Conservation (phyloP, 2,888 invertebrate genomes). For the Crocallis elinguaria region DNA sequence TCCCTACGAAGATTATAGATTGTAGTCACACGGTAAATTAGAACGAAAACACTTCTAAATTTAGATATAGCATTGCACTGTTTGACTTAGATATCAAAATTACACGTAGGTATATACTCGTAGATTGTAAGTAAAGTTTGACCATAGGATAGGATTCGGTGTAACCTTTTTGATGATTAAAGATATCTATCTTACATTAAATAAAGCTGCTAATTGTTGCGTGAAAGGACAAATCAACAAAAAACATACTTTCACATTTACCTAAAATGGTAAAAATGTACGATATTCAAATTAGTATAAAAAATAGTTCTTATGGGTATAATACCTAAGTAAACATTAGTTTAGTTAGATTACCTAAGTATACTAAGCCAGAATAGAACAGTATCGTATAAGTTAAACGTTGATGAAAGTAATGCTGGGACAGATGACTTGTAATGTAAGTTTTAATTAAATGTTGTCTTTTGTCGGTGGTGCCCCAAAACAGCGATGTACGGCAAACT, state of each 20-base stretch:
- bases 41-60: constrained; percentile 1
- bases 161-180: not conserved
- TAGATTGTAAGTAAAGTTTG: not conserved
- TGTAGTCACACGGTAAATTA: constrained; percentile 8
- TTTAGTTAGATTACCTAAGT: too few relatives aligned
- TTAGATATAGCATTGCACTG: constrained; percentile 10
- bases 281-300: too few relatives aligned
- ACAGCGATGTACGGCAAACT: constrained; percentile 82
- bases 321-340: too few relatives aligned
- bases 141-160: too few relatives aligned
- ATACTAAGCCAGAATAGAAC: too few relatives aligned
- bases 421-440: constrained; percentile 33
- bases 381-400: not conserved
- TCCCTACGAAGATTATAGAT: not conserved
- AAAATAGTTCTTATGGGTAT: too few relatives aligned
- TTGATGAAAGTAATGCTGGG: not conserved
- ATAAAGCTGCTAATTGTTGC: too few relatives aligned
- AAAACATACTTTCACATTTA: too few relatives aligned
- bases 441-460: constrained; percentile 78
- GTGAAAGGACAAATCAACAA: too few relatives aligned
- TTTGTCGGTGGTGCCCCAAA: constrained; percentile 84
- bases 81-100: constrained; percentile 3
- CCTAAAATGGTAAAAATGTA: too few relatives aligned
- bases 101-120: not conserved
- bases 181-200: too few relatives aligned